These are phyloP conservation scores for Psilopogon haemacephalus DNA, from an alignment of 2,113 vertebrate genomes.

Conservation along the genomic window DNA sequence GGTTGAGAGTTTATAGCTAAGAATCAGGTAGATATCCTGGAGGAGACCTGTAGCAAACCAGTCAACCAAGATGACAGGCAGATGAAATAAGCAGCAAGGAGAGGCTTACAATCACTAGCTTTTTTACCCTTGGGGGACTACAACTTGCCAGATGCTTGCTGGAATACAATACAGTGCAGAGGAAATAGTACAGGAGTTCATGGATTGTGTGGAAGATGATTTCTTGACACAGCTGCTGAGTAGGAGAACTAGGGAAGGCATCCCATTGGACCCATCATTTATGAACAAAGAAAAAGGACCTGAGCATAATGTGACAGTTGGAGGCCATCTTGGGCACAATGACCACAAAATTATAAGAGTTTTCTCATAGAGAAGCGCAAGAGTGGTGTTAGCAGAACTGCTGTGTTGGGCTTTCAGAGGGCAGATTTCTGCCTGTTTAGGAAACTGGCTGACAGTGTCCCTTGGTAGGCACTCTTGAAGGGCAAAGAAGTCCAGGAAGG, in stretches of 20 bases:
- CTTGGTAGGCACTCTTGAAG: background rate
- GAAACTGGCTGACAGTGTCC: background rate
- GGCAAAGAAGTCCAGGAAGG: background rate
- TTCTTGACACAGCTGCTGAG: background rate
- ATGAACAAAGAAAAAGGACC: background rate
- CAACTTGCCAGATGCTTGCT: background rate
- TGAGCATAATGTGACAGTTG: background rate
- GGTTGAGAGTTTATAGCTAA: background rate
- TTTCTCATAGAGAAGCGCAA: background rate
- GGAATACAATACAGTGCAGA: background rate
- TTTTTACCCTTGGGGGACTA: background rate
- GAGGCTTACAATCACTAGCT: background rate
- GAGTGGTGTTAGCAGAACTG: background rate
- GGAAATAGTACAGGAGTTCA: background rate
- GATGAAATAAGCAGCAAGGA: background rate
- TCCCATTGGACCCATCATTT: background rate
- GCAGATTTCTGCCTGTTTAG: background rate
- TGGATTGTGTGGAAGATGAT: background rate
- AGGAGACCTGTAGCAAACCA: background rate
- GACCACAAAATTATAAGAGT: background rate
- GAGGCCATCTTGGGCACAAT: rapidly evolving
- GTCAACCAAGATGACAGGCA: background rate
- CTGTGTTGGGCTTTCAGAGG: background rate
- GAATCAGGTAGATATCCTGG: background rate
- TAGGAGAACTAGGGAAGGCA: rapidly evolving